These are phyloP conservation scores for Harpalus rubripes DNA, from an alignment of 2,888 invertebrate genomes.

Conservation along the genomic window DNA sequence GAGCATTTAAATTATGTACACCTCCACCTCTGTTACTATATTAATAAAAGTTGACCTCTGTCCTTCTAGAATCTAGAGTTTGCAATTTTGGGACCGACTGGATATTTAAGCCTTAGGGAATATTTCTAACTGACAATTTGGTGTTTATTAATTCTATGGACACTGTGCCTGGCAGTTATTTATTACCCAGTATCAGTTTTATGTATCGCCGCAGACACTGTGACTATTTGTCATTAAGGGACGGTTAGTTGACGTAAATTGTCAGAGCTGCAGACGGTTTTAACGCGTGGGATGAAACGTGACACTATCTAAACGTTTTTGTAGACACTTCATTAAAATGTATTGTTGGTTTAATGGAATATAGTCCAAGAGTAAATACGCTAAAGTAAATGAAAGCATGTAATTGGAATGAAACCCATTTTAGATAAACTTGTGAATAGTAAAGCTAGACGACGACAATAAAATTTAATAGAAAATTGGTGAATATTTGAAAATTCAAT, in stretches of 20 bases:
- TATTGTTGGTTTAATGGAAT: constrained; percentile 27
- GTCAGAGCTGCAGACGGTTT: constrained; percentile 20
- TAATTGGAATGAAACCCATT: neutral
- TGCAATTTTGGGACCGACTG: constrained; percentile 14
- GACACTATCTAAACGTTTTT: constrained; percentile 26
- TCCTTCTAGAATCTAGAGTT: neutral
- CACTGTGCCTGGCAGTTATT: constrained; percentile 33
- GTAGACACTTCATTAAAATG: constrained; percentile 34
- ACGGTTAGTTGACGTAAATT: constrained; percentile 29
- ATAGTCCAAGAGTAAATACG: neutral
- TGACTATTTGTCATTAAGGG: constrained; percentile 42
- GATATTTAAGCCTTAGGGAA: constrained; percentile 21
- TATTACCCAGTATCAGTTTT: constrained; percentile 21
- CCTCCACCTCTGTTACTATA: no score
- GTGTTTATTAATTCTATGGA: constrained; percentile 45
- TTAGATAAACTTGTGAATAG: neutral
- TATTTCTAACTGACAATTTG: constrained; percentile 19
- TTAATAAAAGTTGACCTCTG: neutral
- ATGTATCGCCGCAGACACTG: constrained; percentile 25
- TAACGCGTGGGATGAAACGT: constrained; percentile 14
- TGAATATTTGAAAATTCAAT: no score
- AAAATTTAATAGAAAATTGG: no score
- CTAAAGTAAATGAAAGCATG: neutral
- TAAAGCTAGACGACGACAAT: neutral
- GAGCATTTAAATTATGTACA: no score